Conservation (phyloP, 2,888 invertebrate species). For the Pandemis heparana region DNA sequence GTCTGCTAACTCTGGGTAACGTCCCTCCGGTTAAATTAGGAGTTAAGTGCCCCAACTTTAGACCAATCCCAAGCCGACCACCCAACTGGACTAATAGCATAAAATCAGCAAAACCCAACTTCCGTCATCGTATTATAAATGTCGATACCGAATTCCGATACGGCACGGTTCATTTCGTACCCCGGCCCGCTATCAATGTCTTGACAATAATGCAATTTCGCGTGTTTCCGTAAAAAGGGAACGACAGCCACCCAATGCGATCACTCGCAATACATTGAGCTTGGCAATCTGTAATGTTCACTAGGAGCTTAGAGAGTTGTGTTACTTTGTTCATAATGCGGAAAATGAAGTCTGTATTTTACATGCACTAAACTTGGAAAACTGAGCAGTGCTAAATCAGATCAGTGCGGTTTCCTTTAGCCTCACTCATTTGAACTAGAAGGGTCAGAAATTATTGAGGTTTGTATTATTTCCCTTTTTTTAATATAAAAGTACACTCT, state of each 20-base stretch:
- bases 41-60: background rate
- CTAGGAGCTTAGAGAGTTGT: constrained; percentile 1
- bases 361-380: background rate
- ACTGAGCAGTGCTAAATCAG: no score
- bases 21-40: no score
- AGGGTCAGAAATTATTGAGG: no score
- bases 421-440: no score
- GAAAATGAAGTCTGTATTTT: background rate
- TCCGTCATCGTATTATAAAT: constrained; percentile 27
- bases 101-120: constrained; percentile 19
- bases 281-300: constrained; percentile 9
- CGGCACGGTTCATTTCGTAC: constrained; percentile 28
- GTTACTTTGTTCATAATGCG: background rate
- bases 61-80: constrained; percentile 1
- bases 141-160: constrained; percentile 5
- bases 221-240: constrained; percentile 27
- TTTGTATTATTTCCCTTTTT: no score
- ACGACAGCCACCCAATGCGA: constrained; percentile 21
- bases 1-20: no score
- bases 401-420: no score
- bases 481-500: no score
- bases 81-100: constrained; percentile 20
- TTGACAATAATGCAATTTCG: constrained; percentile 35
- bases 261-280: constrained; percentile 30
- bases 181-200: constrained; percentile 26